Conservation (phyloP, 37 sponge, comb jelly and placozoan genomes). For the Tethya wilhelma region DNA sequence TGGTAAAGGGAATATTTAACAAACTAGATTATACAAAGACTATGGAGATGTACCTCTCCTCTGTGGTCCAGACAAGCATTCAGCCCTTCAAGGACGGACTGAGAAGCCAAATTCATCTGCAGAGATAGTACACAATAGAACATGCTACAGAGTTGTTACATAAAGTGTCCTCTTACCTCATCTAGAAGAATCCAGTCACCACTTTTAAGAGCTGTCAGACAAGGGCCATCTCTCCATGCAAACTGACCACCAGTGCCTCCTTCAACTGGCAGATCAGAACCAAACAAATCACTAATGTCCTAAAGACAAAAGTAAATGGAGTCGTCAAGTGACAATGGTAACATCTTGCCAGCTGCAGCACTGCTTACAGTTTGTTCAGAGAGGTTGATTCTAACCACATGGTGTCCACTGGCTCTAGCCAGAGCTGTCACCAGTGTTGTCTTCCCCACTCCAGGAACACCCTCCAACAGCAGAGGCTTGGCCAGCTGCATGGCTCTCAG, state of each 20-base stretch:
- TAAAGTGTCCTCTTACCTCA: constrained; percentile 58
- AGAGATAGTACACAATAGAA: not conserved
- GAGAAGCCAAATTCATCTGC: constrained; percentile 97
- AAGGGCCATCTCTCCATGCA: constrained; percentile 97
- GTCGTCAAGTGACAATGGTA: not conserved
- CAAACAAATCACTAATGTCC: constrained; percentile 98
- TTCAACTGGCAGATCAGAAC: constrained; percentile 94
- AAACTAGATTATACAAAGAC: not conserved
- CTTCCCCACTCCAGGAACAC: constrained; percentile 97
- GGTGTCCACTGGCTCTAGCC: constrained; percentile 81
- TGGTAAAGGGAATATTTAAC: not conserved
- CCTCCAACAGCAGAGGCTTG: constrained; percentile 92
- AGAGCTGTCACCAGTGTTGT: constrained; percentile 91
- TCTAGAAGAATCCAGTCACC: constrained; percentile 96
- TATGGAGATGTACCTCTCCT: constrained; percentile 68
- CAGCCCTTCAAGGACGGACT: constrained; percentile 96
- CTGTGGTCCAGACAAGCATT: constrained; percentile 98
- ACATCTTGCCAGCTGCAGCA: not conserved
- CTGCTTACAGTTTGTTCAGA: constrained; percentile 95
- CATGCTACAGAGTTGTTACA: not conserved
- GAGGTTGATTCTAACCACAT: constrained; percentile 87
- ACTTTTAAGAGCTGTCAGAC: constrained; percentile 86
- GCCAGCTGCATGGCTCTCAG: constrained; percentile 89
- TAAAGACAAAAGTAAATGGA: constrained; percentile 8
- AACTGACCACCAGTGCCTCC: constrained; percentile 70